Evolutionary conservation across 1,140 invertebrate genomes (phyloP).

Genomic region (Apis cerana): DNA sequence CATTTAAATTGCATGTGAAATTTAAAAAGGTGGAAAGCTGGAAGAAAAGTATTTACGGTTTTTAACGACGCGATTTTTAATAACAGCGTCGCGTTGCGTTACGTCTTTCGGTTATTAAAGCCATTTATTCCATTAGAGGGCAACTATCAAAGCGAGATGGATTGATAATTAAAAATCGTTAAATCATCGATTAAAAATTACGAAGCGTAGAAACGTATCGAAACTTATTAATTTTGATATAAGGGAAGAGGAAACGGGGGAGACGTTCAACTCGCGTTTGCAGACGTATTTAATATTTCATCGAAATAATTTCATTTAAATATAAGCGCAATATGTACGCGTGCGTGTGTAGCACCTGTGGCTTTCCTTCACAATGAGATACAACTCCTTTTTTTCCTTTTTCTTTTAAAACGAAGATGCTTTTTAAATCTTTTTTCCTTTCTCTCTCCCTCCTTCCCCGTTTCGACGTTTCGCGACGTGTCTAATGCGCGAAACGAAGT

Average conservation of each 20-base stretch:
- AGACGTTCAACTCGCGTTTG: not conserved
- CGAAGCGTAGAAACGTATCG: not conserved
- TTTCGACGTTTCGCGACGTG: not conserved
- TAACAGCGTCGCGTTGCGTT: too few relatives aligned
- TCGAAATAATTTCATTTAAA: constrained; percentile 39
- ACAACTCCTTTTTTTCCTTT: not conserved
- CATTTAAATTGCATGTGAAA: not conserved
- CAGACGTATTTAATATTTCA: not conserved
- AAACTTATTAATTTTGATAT: too few relatives aligned
- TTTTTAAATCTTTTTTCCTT: not conserved
- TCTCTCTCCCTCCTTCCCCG: not conserved
- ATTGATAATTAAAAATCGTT: too few relatives aligned
- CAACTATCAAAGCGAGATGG: too few relatives aligned
- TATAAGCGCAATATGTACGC: constrained; percentile 11
- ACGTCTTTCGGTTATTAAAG: too few relatives aligned
- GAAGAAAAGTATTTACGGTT: not conserved
- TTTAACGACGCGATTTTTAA: not conserved
- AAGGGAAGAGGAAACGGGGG: not conserved
- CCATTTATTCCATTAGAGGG: too few relatives aligned
- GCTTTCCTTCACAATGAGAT: constrained; percentile 16
- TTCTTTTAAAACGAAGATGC: too few relatives aligned
- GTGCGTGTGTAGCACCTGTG: constrained; percentile 19
- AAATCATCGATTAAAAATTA: not conserved
- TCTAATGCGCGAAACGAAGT: too few relatives aligned
- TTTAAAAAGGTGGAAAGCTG: not conserved